Base-by-base conservation (phyloP, 2,113 vertebrate species). In the Phalacrocorax carbo region DNA sequence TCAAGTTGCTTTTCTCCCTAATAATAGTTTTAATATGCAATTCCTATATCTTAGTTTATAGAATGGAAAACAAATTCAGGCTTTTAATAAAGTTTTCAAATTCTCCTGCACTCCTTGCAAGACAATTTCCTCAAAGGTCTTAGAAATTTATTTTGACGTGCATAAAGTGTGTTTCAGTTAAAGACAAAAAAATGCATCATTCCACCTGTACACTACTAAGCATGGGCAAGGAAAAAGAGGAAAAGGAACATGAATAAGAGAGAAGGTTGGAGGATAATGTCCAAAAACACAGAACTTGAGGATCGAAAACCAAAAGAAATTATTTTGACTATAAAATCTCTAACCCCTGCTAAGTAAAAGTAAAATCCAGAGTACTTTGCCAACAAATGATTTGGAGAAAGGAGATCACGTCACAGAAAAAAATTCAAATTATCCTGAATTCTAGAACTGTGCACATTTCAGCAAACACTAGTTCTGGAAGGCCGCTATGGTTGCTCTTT, bases 281-380 rank as follows among this genome's bases (percentile, higher is more conserved):
- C 9, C 51, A 78, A 21, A 57, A 91, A 73, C 30, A 57, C 2
- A 66, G 10, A 13, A 68, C 21, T 3, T 19, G 9, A 84, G 11
- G 11, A 36, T 2, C 2, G 0, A 76, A 73, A 71, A 73, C 2
- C 0, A 11, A 55, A 71, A 55, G 1, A 44, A 70, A 19, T 61
- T 10, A n/a, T 32, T 69, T 70, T 27, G 4, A 54, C 32, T 29
- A 7, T 7, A 54, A 77, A 44, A 65, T 36, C 21, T 42, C 25
- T 54, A 80, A 49, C 12, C 15, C 17, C 18, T 55, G 44, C 20
- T 77, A 51, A 60, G 5, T 38, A 17, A 3, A 68, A 86, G 44
- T 20, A 58, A 58, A 88, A 72, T 36, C 29, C n/a, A 76, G 23
- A 81, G 7, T 27, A 62, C 5, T 66, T 11, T 2, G 36, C 34